These are phyloP conservation scores for Scaptomyza flava DNA, from an alignment of 2,888 invertebrate species.

Conservation along the genomic window DNA sequence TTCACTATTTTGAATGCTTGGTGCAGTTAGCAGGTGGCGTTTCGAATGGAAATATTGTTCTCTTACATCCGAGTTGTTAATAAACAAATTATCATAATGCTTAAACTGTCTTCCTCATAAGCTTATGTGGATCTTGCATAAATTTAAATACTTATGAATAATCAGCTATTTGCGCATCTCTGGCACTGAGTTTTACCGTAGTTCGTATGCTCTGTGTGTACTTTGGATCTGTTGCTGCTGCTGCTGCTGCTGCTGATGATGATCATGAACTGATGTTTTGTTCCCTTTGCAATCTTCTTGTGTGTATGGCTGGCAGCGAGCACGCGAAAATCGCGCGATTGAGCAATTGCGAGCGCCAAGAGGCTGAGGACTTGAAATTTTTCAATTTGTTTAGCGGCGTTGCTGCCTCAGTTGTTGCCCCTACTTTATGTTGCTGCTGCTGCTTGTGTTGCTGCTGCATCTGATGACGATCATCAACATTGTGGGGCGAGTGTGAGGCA, in stretches of 20 bases:
- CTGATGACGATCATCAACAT: conserved; percentile 50
- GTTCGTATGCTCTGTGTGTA: conserved; percentile 33
- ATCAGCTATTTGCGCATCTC: conserved; percentile 41
- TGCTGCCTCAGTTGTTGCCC: conserved; percentile 42
- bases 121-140: not conserved
- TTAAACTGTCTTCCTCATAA: not conserved
- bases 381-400: conserved; percentile 71
- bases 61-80: too few species aligned
- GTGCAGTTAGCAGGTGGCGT: not conserved
- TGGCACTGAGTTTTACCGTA: conserved; percentile 35
- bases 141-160: not conserved
- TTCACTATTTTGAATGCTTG: not conserved
- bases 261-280: conserved; percentile 34
- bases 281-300: conserved; percentile 34
- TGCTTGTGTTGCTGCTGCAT: conserved; percentile 33
- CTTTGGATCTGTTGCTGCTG: conserved; percentile 12
- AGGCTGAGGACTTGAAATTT: conserved; percentile 76
- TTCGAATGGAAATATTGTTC: too few species aligned
- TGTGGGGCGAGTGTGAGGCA: conserved; percentile 53
- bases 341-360: conserved; percentile 76
- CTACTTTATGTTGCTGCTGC: conserved; percentile 17
- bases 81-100: too few species aligned
- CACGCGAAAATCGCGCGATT: conserved; percentile 72
- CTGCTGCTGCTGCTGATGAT: conserved; percentile 8
- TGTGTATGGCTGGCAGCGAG: conserved; percentile 43